These are phyloP conservation scores for Sphaerodactylus townsendi DNA, from an alignment of 2,113 vertebrate genomes.

Conservation along the genomic window DNA sequence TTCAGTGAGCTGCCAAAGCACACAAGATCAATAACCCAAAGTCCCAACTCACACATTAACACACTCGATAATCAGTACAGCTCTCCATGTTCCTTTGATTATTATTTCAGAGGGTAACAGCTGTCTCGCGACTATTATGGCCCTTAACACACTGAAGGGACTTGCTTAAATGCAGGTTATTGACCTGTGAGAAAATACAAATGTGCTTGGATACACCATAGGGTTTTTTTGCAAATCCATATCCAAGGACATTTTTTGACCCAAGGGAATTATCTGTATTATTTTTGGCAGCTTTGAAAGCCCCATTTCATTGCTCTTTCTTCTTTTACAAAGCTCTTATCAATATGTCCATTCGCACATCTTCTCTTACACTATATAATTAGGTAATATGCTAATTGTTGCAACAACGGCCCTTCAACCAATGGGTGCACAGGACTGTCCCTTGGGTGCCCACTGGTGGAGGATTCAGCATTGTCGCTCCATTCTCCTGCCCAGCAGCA, in stretches of 20 bases:
- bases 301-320: neutral
- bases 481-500: too few relatives aligned
- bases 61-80: slow-evolving; percentile 67
- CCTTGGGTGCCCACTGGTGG: too few relatives aligned
- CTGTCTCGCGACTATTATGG: slow-evolving; percentile 66
- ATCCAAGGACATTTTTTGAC: slow-evolving; percentile 34
- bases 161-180: slow-evolving; percentile 70
- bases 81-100: slow-evolving; percentile 70
- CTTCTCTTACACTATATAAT: too few relatives aligned
- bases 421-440: too few relatives aligned
- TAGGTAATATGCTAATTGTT: too few relatives aligned
- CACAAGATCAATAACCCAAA: slow-evolving; percentile 67
- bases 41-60: slow-evolving; percentile 60
- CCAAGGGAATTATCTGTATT: slow-evolving; percentile 13
- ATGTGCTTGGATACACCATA: slow-evolving; percentile 57
- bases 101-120: slow-evolving; percentile 71
- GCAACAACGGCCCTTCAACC: too few relatives aligned
- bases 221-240: slow-evolving; percentile 51
- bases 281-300: slow-evolving; percentile 39
- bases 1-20: slow-evolving; percentile 48
- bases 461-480: too few relatives aligned
- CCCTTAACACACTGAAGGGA: slow-evolving; percentile 59
- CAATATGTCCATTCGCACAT: neutral
- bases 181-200: slow-evolving; percentile 61
- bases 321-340: neutral